Base-by-base conservation (phyloP, 92 coral and sea anemone genomes). In the Metridium senile region DNA sequence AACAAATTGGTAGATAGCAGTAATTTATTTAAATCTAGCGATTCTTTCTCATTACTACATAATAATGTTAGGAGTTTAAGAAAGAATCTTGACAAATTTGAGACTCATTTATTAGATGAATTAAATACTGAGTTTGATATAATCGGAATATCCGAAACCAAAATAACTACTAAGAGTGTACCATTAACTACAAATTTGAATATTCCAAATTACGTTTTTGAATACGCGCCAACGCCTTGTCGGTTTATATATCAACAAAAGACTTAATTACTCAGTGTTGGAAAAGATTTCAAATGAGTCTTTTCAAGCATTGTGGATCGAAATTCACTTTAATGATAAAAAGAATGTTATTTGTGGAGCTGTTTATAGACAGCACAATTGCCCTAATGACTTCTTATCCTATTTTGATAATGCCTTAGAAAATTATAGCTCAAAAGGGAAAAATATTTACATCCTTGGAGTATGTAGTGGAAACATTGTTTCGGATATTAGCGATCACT, bases 181-280 rank as follows among this genome's bases (percentile, higher is more conserved):
- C 56, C 8, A 43, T 47, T 32, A 71, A 84, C 26, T 68, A 79
- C n/a, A 75, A 66, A 17, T n/a, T n/a, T n/a, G n/a, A n/a, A n/a
- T n/a, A n/a, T n/a, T n/a, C n/a, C n/a, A n/a, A n/a, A n/a, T n/a
- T 80, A 88, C 33, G 46, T 22, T 19, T 84, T 88, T 76, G 81
- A 85, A 64, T 81, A 66, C 39, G 88, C 75, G 19, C 80, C 86
- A n/a, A 84, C 81, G 52, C 81, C 89, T 74, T 56, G 85, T 81
- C 58, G 85, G 89, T 7, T 28, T 71, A 80, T 79, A 71, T 59
- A 78, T 84, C 59, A 71, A 70, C 31, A 26, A 59, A 52, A 31
- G 69, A 19, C 26, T 75, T 3, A 70, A 47, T 4, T 87, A 82
- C 53, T 46, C 54, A 11, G 57, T 77, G 29, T 32, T 83, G 33